Base-by-base conservation (phyloP, 2,113 vertebrate genomes). In the Cariama cristata region DNA sequence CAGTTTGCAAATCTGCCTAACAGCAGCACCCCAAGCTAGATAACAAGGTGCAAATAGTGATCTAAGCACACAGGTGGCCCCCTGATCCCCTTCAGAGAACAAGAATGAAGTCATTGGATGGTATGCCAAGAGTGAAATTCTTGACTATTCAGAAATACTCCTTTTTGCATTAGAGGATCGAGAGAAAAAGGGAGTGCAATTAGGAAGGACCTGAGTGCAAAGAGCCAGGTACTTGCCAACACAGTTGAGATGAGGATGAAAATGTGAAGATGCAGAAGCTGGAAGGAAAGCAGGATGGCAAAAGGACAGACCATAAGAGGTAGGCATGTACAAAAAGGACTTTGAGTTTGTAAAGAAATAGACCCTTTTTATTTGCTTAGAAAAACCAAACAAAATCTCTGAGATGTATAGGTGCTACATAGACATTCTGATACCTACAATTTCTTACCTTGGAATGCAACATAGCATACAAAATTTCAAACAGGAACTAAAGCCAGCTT, bases 261-360 rank as follows among this genome's bases (percentile, higher is more conserved):
- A 81, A 84, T 18, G 24, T 12, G 9, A 80, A 64, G 38, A 63
- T 22, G 24, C 32, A 63, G 35, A 45, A 87, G 40, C 22, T 44
- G 56, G 14, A 96, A 84, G 35, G 14, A 33, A 64, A 71, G 47
- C 14, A 68, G 16, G 16, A 72, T 23, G 4, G 26, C 44, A 17
- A 85, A 81, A 72, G 8, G 16, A 71, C 6, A 71, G 47, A 24
- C 26, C 35, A 14, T 15, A 71, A 20, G 26, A 5, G 4, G 17
- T 74, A 64, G 30, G 24, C 20, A 42, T 12, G 7, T 45, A 60
- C 0, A 0, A 60, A 50, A 87, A 76, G 12, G 8, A n/a, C 13
- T 12, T 68, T 12, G 4, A 55, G 3, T 68, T 55, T 79, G 6
- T 55, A 42, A 73, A 49, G 40, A 67, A 73, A 69, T 4, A 68